phyloP scores from a whole-genome alignment of 35 echinoderm and acorn worm genomes.

The Anneissia japonica region DNA sequence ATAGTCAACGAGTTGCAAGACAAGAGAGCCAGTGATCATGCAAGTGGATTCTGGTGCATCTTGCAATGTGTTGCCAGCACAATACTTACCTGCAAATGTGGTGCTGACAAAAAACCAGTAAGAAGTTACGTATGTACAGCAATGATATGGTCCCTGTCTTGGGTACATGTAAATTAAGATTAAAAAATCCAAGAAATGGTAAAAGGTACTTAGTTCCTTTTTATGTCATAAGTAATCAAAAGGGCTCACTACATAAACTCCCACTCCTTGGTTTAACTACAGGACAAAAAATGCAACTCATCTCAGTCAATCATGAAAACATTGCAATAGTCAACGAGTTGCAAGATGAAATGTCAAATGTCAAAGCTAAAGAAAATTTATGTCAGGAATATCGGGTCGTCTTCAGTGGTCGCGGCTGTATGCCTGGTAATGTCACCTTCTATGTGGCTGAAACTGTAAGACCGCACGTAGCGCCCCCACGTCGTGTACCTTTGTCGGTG shows the following conservation, averaged over 20 bases:
- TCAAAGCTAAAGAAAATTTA: not conserved
- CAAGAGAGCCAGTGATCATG: not conserved
- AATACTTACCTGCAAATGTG: slow-evolving; percentile 1
- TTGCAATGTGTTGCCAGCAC: slow-evolving; percentile 22
- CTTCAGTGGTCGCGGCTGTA: slow-evolving; percentile 40
- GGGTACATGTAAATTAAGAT: slow-evolving; percentile 10
- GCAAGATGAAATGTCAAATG: not conserved
- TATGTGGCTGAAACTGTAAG: slow-evolving; percentile 9
- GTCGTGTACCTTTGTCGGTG: slow-evolving; percentile 7
- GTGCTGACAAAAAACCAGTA: not conserved
- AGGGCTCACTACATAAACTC: not conserved
- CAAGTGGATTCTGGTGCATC: not conserved
- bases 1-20: not conserved
- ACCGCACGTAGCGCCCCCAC: slow-evolving; percentile 15
- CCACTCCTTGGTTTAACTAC: slow-evolving; percentile 38
- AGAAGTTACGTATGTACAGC: slow-evolving; percentile 30
- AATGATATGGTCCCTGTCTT: slow-evolving; percentile 8
- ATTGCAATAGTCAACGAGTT: not conserved
- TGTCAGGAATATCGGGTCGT: slow-evolving; percentile 13
- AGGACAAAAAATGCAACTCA: slow-evolving; percentile 44
- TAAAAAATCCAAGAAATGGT: slow-evolving; percentile 19
- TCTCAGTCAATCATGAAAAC: slow-evolving; percentile 34
- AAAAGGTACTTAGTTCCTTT: slow-evolving; percentile 18
- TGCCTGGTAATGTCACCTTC: slow-evolving; percentile 26
- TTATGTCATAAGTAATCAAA: slow-evolving; percentile 10